phyloP scores from a whole-genome alignment of 2,797 vertebrate genomes.

The Malacoctenus gilli region DNA sequence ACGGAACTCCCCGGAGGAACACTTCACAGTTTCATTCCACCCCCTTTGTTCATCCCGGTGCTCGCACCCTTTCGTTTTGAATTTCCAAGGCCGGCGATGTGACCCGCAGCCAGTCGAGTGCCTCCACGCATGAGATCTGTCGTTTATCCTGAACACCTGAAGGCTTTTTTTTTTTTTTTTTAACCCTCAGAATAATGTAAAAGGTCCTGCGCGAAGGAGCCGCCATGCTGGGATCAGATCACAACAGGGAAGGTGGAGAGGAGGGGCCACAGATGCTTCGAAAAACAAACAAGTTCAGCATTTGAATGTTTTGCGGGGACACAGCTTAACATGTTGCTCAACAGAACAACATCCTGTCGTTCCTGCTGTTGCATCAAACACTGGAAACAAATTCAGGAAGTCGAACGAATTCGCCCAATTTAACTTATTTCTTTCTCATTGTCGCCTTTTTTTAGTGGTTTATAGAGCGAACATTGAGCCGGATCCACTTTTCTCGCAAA shows the following conservation, averaged over 20 bases:
- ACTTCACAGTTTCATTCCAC: slow-evolving; percentile 23
- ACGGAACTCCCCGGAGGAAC: slow-evolving; percentile 20
- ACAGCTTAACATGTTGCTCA: too few relatives aligned
- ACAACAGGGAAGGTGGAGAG: not conserved
- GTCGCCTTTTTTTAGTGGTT: slow-evolving; percentile 5
- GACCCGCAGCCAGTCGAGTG: not conserved
- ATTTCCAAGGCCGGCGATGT: slow-evolving; percentile 20
- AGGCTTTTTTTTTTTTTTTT: too few relatives aligned
- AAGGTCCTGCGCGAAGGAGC: not conserved
- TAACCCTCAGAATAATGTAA: slow-evolving; percentile 9
- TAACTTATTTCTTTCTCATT: slow-evolving; percentile 4
- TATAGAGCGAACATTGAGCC: slow-evolving; percentile 17
- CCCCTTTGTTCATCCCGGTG: slow-evolving; percentile 40
- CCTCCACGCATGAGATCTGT: not conserved
- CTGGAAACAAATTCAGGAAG: not conserved
- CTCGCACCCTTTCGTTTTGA: slow-evolving; percentile 12
- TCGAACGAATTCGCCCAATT: slow-evolving; percentile 6
- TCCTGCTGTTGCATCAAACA: not conserved
- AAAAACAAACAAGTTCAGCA: not conserved
- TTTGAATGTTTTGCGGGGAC: slow-evolving; percentile 11
- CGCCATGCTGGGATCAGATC: slow-evolving; percentile 7
- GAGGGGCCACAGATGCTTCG: too few relatives aligned
- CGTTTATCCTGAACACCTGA: slow-evolving; percentile 20
- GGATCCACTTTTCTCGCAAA: slow-evolving; percentile 2
- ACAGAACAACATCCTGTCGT: slow-evolving; percentile 18